Conservation (phyloP, 2,797 vertebrate species). For the Sciurus carolinensis region DNA sequence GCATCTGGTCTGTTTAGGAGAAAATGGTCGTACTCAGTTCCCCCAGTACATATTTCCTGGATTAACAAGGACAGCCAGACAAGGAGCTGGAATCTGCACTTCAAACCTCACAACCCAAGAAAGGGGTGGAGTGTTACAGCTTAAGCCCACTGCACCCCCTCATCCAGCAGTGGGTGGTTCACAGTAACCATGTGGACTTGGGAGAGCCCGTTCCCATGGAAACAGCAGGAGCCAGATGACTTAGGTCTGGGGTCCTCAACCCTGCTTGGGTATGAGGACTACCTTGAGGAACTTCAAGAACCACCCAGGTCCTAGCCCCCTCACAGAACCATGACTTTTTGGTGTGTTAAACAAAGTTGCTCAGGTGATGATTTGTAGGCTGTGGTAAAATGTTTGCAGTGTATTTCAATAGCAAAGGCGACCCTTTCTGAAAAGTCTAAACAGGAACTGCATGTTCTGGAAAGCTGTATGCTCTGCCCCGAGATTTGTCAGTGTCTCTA, state of each 20-base stretch:
- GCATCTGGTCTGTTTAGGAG: neutral
- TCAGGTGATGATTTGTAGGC: neutral
- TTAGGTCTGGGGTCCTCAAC: neutral
- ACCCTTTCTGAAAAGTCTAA: neutral
- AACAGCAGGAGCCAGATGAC: neutral
- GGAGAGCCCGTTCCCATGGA: neutral
- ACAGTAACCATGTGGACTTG: neutral
- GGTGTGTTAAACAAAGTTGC: neutral
- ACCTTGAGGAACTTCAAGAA: neutral
- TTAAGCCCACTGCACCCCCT: neutral
- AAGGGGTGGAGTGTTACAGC: neutral
- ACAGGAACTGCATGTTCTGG: neutral
- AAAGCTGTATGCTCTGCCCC: neutral
- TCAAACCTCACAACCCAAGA: neutral
- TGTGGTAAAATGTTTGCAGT: neutral
- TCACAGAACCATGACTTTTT: neutral
- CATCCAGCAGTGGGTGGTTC: neutral
- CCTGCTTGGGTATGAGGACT: neutral
- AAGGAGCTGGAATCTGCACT: neutral
- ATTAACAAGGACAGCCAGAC: neutral
- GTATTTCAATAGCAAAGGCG: neutral
- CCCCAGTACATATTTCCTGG: neutral
- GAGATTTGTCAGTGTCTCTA: neutral
- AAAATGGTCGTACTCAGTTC: neutral
- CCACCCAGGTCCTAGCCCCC: neutral